Conservation (phyloP, 2,113 vertebrate genomes). For the Lophotis ruficrista region DNA sequence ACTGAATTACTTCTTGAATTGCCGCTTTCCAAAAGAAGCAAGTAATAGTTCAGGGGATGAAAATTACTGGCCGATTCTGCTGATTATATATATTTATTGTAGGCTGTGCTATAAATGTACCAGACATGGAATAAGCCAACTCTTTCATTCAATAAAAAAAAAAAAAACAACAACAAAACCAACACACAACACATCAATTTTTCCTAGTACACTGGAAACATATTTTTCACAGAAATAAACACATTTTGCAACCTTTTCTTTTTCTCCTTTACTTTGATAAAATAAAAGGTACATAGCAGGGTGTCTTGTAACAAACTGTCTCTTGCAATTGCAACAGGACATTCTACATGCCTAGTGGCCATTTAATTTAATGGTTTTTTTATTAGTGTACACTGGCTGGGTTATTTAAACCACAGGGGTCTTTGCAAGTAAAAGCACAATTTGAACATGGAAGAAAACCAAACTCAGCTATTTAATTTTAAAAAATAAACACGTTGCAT, state of each 20-base stretch:
- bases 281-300: constrained; percentile 77
- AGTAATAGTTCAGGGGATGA: constrained; percentile 71
- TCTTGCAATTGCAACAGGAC: constrained; percentile 75
- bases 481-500: constrained; percentile 55
- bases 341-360: constrained; percentile 72
- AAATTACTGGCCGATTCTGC: constrained; percentile 76
- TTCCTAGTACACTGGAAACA: constrained; percentile 8
- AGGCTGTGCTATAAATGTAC: constrained; percentile 59
- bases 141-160: constrained; percentile 51
- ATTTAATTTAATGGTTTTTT: constrained; percentile 84
- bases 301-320: constrained; percentile 75
- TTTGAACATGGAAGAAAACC: constrained; percentile 49
- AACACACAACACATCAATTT: constrained; percentile 8
- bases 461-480: constrained; percentile 32
- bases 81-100: constrained; percentile 80
- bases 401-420: constrained; percentile 81
- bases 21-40: constrained; percentile 68
- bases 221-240: constrained; percentile 68
- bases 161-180: background rate
- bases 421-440: constrained; percentile 72
- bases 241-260: constrained; percentile 68
- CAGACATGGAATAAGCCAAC: constrained; percentile 56
- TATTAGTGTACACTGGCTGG: constrained; percentile 73
- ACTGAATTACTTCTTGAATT: constrained; percentile 73
- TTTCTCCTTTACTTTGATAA: constrained; percentile 66